Conservation (phyloP, 2,888 invertebrate species). For the Meta bourneti region DNA sequence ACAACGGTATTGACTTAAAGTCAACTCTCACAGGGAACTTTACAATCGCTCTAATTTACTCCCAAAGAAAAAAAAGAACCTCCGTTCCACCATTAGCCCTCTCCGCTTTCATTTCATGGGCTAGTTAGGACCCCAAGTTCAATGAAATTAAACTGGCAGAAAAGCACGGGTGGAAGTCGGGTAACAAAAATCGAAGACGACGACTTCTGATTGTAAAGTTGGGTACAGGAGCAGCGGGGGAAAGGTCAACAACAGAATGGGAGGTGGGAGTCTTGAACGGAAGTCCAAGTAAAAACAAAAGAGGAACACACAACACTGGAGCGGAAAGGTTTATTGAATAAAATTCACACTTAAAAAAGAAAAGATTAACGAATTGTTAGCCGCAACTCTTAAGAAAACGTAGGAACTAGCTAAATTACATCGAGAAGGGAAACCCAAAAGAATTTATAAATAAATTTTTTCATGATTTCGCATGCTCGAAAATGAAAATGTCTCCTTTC, state of each 20-base stretch:
- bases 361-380: background rate
- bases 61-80: background rate
- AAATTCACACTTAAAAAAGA: conserved; percentile 9
- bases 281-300: conserved; percentile 45
- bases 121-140: conserved; percentile 23
- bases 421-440: too few species aligned
- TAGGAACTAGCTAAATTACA: too few species aligned
- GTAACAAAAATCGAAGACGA: background rate
- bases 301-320: too few species aligned
- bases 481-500: too few species aligned
- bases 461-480: too few species aligned
- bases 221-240: background rate
- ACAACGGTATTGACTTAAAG: conserved; percentile 53
- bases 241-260: conserved; percentile 11
- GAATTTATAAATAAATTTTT: too few species aligned
- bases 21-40: conserved; percentile 30
- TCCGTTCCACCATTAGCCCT: background rate
- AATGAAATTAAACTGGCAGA: conserved; percentile 24
- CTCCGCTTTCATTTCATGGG: background rate
- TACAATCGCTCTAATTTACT: conserved; percentile 30
- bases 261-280: background rate
- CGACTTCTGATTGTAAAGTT: conserved; percentile 33
- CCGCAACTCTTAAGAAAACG: too few species aligned
- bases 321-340: background rate
- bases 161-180: background rate